phyloP scores from a whole-genome alignment of 2,113 vertebrate species.

The Siphamia tubifer region DNA sequence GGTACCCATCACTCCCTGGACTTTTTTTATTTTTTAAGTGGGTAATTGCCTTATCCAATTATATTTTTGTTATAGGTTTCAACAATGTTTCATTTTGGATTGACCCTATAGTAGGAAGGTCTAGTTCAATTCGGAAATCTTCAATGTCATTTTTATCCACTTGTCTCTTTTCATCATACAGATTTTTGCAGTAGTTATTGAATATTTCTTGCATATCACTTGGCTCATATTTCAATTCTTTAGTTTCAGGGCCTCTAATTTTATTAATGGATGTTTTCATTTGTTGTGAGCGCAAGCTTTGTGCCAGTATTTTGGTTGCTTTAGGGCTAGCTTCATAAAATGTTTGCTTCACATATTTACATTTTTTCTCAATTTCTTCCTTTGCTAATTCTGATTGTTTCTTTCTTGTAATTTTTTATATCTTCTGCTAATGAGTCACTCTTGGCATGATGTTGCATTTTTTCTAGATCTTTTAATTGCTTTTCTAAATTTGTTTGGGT shows the following conservation, averaged over 20 bases:
- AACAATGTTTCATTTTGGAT: neutral
- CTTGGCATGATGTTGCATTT: neutral
- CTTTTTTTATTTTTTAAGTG: neutral
- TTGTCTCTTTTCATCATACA: no score
- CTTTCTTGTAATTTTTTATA: neutral
- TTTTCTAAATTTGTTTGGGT: neutral
- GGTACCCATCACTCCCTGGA: neutral
- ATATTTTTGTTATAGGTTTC: neutral
- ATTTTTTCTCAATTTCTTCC: no score
- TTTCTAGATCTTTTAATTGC: neutral
- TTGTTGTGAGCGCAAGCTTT: no score
- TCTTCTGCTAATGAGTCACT: no score
- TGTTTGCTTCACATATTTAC: no score
- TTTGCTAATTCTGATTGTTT: neutral
- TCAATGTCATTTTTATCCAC: neutral
- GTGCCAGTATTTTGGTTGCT: no score
- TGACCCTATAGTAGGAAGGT: neutral
- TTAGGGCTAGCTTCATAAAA: no score
- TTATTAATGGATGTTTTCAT: neutral
- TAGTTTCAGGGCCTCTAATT: neutral
- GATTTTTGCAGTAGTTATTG: neutral
- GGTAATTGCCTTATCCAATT: no score
- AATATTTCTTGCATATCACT: neutral
- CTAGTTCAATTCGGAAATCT: neutral
- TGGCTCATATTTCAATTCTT: neutral